A percentile compares a stretch with the other conserved stretches of the same genome.
Conservation (phyloP, 2,113 vertebrate genomes). For the Hyla sarda region DNA sequence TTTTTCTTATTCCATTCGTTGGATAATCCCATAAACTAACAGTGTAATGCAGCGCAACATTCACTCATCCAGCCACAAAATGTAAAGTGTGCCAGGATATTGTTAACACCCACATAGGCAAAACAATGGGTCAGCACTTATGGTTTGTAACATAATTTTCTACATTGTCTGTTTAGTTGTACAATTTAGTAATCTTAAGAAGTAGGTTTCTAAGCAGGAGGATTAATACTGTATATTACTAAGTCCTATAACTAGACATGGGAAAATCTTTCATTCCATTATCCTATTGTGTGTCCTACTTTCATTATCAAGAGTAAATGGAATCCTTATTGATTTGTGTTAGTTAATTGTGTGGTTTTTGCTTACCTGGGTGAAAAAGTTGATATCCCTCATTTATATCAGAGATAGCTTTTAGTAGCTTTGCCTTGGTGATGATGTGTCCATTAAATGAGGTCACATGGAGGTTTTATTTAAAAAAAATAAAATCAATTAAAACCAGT, state of each 20-base stretch:
- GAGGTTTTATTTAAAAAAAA: not conserved
- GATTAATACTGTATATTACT: conserved; percentile 23
- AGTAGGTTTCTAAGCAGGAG: not conserved
- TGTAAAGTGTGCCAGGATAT: too few species aligned
- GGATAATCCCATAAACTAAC: too few species aligned
- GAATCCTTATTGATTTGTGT: accelerated
- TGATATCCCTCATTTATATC: not conserved
- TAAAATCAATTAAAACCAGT: conserved; percentile 37
- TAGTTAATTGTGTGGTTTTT: not conserved
- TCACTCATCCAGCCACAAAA: too few species aligned
- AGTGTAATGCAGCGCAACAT: too few species aligned
- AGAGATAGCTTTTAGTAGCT: not conserved
- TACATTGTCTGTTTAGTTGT: not conserved
- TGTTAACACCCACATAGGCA: too few species aligned
- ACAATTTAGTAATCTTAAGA: not conserved
- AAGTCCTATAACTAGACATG: not conserved
- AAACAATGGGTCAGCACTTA: not conserved
- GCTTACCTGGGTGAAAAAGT: not conserved
- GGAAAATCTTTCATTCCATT: conserved; percentile 40
- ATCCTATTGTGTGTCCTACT: conserved; percentile 39
- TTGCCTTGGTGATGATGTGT: not conserved
- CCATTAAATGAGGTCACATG: not conserved
- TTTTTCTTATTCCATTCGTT: too few species aligned
- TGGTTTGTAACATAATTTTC: not conserved
- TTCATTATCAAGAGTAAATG: not conserved